phyloP scores from a whole-genome alignment of 2,113 vertebrate genomes.

The Galemys pyrenaicus region DNA sequence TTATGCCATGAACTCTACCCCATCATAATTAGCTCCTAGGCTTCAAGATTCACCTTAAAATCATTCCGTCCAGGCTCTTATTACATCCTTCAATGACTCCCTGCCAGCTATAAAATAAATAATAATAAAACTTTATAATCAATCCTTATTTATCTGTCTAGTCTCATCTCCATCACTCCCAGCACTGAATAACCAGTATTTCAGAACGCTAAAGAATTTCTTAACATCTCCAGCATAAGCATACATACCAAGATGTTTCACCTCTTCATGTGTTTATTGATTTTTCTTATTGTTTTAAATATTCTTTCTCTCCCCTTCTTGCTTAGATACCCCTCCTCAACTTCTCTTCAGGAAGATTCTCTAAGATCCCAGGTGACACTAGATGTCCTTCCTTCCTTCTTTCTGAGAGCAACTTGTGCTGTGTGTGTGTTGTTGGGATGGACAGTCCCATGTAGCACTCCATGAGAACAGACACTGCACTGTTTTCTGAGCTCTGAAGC shows the following conservation, averaged over 20 bases:
- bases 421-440: accelerated
- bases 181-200: background rate
- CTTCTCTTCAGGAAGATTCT: background rate
- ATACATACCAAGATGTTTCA: background rate
- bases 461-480: background rate
- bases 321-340: background rate
- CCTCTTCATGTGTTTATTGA: background rate
- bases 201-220: background rate
- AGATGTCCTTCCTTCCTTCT: background rate
- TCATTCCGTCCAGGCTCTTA: background rate
- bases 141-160: background rate
- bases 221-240: background rate
- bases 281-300: background rate
- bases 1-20: background rate
- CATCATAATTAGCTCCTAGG: background rate
- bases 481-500: background rate
- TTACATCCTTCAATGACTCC: background rate
- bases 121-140: background rate
- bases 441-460: background rate
- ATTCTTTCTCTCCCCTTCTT: background rate
- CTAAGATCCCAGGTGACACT: background rate
- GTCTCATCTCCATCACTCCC: background rate
- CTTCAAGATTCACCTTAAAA: background rate
- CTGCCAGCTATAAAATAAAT: background rate
- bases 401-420: background rate